Percentiles rank a stretch among this genome's conserved stretches.
Conservation (phyloP, 2,113 vertebrate genomes). For the Canis aureus region DNA sequence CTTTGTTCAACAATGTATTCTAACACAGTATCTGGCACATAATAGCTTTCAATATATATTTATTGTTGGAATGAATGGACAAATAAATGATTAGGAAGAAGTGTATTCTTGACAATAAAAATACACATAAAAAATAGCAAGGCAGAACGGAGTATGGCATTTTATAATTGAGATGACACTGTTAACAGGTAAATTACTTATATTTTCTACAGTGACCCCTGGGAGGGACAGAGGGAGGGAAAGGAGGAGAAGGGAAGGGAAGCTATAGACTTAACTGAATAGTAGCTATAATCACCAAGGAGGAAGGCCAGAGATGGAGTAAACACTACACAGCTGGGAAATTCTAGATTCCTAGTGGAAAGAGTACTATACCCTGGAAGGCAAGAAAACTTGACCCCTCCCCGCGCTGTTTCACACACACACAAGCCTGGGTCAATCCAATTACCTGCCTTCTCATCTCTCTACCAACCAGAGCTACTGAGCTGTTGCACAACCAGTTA, state of each 20-base stretch:
- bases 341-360: slow-evolving; percentile 37
- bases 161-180: slow-evolving; percentile 57
- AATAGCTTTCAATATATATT: slow-evolving; percentile 44
- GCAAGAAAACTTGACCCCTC: slow-evolving; percentile 27
- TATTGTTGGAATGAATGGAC: slow-evolving; percentile 34
- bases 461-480: not conserved
- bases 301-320: not conserved
- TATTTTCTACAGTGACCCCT: not conserved
- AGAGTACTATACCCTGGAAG: not conserved
- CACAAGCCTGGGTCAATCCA: not conserved
- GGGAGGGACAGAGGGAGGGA: slow-evolving; percentile 8
- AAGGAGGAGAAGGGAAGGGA: slow-evolving; percentile 7
- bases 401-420: too few species aligned
- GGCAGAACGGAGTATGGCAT: not conserved
- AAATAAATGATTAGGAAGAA: slow-evolving; percentile 45
- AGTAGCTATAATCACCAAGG: not conserved
- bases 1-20: not conserved
- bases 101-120: slow-evolving; percentile 17
- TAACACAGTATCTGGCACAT: not conserved
- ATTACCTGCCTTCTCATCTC: not conserved
- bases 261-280: slow-evolving; percentile 4
- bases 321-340: not conserved
- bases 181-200: slow-evolving; percentile 47
- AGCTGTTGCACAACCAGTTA: not conserved
- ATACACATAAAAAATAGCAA: slow-evolving; percentile 36